A percentile compares a stretch with the other conserved stretches of the same genome.
These are phyloP conservation scores for Ptyas mucosa DNA, from an alignment of 2,113 vertebrate species.

Conservation along the genomic window DNA sequence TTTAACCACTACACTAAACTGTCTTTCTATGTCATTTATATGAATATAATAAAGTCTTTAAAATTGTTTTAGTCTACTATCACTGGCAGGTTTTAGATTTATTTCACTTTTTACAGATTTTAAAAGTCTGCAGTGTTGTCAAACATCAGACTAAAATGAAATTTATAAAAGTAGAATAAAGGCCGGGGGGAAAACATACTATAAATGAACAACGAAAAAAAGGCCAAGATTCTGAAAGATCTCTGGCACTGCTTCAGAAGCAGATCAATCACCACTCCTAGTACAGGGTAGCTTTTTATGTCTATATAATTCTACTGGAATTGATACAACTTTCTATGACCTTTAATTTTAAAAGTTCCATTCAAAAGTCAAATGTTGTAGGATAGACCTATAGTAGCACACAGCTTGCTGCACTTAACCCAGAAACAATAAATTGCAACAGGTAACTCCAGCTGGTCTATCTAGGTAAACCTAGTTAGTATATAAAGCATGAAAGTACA, in stretches of 20 bases:
- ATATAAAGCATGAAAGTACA: not conserved
- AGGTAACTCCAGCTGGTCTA: not conserved
- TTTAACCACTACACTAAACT: not conserved
- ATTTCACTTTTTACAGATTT: conserved; percentile 18
- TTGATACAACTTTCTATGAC: not conserved
- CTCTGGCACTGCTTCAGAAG: not conserved
- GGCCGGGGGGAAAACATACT: not conserved
- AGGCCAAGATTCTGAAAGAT: not conserved
- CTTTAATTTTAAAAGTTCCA: not conserved
- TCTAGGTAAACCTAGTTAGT: not conserved
- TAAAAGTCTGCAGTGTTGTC: not conserved
- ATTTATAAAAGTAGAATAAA: conserved; percentile 21
- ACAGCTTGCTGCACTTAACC: not conserved
- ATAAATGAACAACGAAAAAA: not conserved
- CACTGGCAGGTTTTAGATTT: not conserved
- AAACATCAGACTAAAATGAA: conserved; percentile 30
- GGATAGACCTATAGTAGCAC: not conserved
- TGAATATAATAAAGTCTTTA: not conserved
- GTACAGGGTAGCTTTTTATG: not conserved
- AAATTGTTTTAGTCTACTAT: not conserved
- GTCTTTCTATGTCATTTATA: not conserved
- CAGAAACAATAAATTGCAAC: not conserved
- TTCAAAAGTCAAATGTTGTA: not conserved
- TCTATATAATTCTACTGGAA: not conserved
- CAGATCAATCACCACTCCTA: not conserved